A percentile compares a stretch with the other conserved stretches of the same genome.
Evolutionary conservation across 2,888 invertebrate genomes (phyloP).

Genomic region (Amphipyra berbera): DNA sequence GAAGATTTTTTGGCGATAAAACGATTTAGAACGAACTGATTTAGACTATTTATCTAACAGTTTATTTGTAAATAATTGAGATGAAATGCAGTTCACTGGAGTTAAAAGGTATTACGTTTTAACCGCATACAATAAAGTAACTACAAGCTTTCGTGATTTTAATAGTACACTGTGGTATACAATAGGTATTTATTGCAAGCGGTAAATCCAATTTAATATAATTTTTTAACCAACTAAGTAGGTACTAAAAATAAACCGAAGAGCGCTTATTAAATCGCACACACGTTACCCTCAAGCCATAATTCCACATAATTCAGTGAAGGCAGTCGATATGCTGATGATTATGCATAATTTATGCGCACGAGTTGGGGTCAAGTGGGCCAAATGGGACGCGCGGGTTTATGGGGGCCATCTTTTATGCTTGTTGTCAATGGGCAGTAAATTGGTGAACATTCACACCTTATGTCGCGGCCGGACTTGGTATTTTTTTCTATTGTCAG

Average conservation of each 20-base stretch:
- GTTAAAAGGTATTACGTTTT: background rate
- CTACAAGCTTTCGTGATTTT: no score
- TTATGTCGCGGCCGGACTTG: conserved; percentile 78
- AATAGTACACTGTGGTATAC: no score
- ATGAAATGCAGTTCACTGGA: background rate
- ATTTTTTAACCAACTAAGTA: no score
- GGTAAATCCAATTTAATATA: no score
- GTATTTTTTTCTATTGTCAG: conserved; percentile 60
- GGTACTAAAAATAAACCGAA: conserved; percentile 3
- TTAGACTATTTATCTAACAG: conserved; percentile 20
- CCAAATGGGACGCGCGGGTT: conserved; percentile 61
- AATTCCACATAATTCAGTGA: conserved; percentile 36
- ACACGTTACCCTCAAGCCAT: conserved; percentile 6
- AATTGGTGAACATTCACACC: conserved; percentile 82
- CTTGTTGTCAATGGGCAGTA: conserved; percentile 73
- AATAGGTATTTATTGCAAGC: no score
- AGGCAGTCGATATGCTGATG: conserved; percentile 68
- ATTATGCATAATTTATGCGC: conserved; percentile 89
- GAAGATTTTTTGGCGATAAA: conserved; percentile 48
- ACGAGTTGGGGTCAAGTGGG: conserved; percentile 83
- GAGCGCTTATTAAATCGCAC: conserved; percentile 15
- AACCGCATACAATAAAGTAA: background rate
- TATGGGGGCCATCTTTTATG: conserved; percentile 67
- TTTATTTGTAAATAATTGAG: conserved; percentile 3
- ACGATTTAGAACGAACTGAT: conserved; percentile 24